A percentile compares a stretch with the other conserved stretches of the same genome.
phyloP scores from a whole-genome alignment of 2,797 vertebrate genomes.

The Galagoides demidoff region DNA sequence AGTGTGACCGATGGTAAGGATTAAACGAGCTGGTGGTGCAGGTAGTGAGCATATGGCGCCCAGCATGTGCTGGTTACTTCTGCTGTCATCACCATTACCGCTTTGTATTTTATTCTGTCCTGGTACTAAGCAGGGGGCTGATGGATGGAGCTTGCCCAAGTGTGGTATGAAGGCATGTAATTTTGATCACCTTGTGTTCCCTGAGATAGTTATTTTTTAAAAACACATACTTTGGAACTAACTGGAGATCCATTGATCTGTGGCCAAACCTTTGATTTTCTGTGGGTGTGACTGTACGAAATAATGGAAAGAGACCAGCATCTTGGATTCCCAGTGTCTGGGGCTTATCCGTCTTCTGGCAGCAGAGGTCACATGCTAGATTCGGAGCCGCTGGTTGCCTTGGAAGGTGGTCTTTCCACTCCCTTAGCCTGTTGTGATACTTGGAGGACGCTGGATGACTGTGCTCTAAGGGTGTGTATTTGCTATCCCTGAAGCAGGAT shows the following conservation, averaged over 20 bases:
- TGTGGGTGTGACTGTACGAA: not conserved
- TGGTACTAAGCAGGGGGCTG: not conserved
- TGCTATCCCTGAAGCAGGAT: slow-evolving; percentile 1
- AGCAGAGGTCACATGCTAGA: not conserved
- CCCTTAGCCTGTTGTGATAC: not conserved
- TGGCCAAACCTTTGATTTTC: not conserved
- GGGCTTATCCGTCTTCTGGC: not conserved
- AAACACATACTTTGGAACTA: not conserved
- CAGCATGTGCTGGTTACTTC: not conserved
- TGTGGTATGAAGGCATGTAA: not conserved
- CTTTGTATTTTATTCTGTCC: not conserved
- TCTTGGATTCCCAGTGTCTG: not conserved
- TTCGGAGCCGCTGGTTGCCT: not conserved
- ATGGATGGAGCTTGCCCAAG: not conserved
- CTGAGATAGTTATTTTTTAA: not conserved
- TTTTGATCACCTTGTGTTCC: not conserved
- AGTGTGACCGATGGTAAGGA: not conserved
- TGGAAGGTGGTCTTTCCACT: not conserved
- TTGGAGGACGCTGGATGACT: not conserved
- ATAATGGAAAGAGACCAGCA: not conserved
- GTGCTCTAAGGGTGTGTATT: not conserved
- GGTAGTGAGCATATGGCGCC: not conserved
- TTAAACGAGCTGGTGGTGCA: not conserved
- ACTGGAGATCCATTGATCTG: not conserved
- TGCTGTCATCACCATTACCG: not conserved